phyloP scores from a whole-genome alignment of 2,113 vertebrate genomes.

The Plotosus lineatus region DNA sequence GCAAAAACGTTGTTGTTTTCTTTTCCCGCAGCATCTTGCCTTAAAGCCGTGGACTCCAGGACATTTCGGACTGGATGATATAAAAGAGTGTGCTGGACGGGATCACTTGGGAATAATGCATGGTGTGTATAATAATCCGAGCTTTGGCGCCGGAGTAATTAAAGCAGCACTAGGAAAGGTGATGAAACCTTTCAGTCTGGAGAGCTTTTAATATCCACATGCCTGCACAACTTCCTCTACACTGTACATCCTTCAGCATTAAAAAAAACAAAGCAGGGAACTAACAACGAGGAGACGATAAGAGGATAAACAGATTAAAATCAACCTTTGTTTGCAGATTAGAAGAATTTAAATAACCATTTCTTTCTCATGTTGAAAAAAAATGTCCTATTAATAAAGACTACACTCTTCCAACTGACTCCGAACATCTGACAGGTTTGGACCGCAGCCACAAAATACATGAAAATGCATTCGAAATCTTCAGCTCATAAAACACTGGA shows the following conservation, averaged over 20 bases:
- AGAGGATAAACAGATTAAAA: neutral
- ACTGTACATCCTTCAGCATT: neutral
- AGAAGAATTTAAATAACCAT: too few species aligned
- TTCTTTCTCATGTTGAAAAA: neutral
- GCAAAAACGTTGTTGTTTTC: neutral
- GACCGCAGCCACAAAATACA: neutral
- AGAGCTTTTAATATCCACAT: slow-evolving; percentile 9
- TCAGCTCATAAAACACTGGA: neutral
- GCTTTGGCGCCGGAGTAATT: neutral
- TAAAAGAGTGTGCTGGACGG: neutral
- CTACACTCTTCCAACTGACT: neutral
- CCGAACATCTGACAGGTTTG: neutral
- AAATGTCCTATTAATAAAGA: neutral
- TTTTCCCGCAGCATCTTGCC: neutral
- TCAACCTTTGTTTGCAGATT: too few species aligned
- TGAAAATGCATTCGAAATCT: neutral
- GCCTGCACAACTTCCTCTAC: neutral
- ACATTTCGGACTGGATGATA: neutral
- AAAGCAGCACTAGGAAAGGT: neutral
- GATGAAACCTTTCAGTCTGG: neutral
- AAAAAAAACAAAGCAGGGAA: neutral
- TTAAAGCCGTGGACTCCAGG: neutral
- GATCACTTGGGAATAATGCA: neutral
- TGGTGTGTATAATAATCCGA: neutral
- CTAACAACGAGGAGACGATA: neutral